Conservation (phyloP, 2,888 invertebrate species). For the Bombyx huttoni region DNA sequence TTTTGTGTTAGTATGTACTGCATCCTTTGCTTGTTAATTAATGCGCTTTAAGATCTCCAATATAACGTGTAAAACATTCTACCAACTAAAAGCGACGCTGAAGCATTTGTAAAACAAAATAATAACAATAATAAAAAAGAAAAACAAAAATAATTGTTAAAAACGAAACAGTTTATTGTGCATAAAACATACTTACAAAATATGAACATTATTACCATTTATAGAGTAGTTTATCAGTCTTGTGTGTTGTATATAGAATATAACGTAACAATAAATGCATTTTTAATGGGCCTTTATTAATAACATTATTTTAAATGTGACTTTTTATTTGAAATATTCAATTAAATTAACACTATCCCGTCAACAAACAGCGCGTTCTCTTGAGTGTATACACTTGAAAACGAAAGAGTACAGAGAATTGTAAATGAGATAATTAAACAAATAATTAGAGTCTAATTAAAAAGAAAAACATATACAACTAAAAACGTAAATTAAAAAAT, state of each 20-base stretch:
- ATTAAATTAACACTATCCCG: not conserved
- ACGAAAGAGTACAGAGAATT: not conserved
- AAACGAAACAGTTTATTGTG: slow-evolving; percentile 65
- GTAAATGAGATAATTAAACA: too few relatives aligned
- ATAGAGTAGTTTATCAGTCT: slow-evolving; percentile 52
- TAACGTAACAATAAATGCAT: slow-evolving; percentile 54
- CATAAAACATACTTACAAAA: slow-evolving; percentile 66
- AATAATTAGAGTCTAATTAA: not conserved
- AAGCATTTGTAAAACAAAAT: slow-evolving; percentile 8
- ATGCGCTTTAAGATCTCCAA: not conserved
- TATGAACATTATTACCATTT: slow-evolving; percentile 41
- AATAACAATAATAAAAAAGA: slow-evolving; percentile 34
- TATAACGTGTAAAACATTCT: slow-evolving; percentile 10
- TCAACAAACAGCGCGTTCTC: slow-evolving; percentile 19
- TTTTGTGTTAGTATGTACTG: slow-evolving; percentile 9
- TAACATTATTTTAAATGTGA: not conserved
- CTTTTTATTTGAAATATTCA: not conserved
- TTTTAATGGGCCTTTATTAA: slow-evolving; percentile 29
- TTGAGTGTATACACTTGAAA: not conserved
- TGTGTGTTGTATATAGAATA: slow-evolving; percentile 68
- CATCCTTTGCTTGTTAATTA: slow-evolving; percentile 53
- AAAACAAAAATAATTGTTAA: slow-evolving; percentile 40
- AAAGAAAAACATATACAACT: not conserved
- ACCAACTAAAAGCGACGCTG: slow-evolving; percentile 10
- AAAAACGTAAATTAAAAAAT: not conserved